Percentiles rank a stretch among this genome's conserved stretches.
phyloP scores from a whole-genome alignment of 2,888 invertebrate genomes.

The Heliconius cydno region DNA sequence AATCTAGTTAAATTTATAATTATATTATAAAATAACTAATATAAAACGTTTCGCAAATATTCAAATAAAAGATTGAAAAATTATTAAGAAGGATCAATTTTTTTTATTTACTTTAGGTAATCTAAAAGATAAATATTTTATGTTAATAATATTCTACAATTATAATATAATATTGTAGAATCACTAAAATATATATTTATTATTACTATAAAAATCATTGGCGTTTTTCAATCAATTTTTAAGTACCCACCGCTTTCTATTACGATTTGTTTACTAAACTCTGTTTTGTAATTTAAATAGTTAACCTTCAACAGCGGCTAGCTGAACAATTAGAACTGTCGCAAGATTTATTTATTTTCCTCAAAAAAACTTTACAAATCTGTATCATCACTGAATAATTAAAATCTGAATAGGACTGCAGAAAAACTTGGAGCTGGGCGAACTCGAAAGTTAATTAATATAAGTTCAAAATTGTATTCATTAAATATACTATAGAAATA shows the following conservation, averaged over 20 bases:
- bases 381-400: background rate
- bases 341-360: background rate
- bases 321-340: background rate
- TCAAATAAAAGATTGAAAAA: too few species aligned
- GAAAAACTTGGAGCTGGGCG: background rate
- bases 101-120: too few species aligned
- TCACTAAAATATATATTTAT: background rate
- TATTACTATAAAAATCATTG: background rate
- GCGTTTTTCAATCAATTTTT: background rate
- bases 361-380: background rate
- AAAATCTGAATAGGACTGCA: background rate
- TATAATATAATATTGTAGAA: background rate
- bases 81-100: too few species aligned
- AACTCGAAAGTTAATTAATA: too few species aligned
- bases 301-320: background rate
- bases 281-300: conserved; percentile 16
- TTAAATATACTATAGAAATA: too few species aligned
- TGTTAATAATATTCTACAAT: too few species aligned
- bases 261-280: conserved; percentile 7
- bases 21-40: too few species aligned
- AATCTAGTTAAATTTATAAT: too few species aligned
- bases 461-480: too few species aligned
- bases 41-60: too few species aligned
- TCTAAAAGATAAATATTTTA: too few species aligned
- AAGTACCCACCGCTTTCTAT: conserved; percentile 10